Conservation (phyloP, 2,888 invertebrate genomes). For the Eupeodes latifasciatus region DNA sequence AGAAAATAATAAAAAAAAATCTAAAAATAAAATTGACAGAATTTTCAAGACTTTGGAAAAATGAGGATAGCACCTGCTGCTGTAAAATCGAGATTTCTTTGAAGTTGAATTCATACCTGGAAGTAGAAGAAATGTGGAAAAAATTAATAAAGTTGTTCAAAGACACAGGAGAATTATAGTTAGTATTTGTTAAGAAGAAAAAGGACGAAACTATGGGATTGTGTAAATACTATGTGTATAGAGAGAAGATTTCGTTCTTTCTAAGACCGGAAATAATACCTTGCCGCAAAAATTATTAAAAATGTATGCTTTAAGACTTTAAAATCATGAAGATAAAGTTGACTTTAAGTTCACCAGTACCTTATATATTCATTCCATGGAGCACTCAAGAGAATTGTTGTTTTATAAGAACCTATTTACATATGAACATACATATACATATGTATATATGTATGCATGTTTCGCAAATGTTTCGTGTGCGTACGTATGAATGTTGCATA, state of each 20-base stretch:
- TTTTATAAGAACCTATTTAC: too few species aligned
- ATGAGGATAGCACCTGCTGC: slow-evolving; percentile 60
- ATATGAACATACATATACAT: too few species aligned
- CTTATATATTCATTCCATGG: too few species aligned
- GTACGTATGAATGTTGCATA: too few species aligned
- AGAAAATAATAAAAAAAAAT: not conserved
- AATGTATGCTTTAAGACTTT: too few species aligned
- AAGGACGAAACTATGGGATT: not conserved
- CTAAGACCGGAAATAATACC: slow-evolving; percentile 18
- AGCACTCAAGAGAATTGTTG: too few species aligned
- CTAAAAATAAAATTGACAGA: slow-evolving; percentile 28
- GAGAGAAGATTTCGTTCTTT: slow-evolving; percentile 23
- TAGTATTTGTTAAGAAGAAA: slow-evolving; percentile 27
- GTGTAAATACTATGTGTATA: slow-evolving; percentile 11
- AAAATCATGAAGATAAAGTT: too few species aligned
- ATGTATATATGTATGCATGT: too few species aligned
- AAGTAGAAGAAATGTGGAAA: slow-evolving; percentile 55
- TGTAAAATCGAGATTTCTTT: slow-evolving; percentile 65
- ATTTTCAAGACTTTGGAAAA: slow-evolving; percentile 26
- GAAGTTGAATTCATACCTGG: slow-evolving; percentile 72
- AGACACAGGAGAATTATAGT: slow-evolving; percentile 24
- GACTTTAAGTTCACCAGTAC: too few species aligned
- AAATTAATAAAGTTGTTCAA: slow-evolving; percentile 60
- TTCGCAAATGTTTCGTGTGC: too few species aligned
- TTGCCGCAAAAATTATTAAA: too few species aligned